These are phyloP conservation scores for Myiotriccus ornatus DNA, from an alignment of 2,797 vertebrate species.

Conservation along the genomic window DNA sequence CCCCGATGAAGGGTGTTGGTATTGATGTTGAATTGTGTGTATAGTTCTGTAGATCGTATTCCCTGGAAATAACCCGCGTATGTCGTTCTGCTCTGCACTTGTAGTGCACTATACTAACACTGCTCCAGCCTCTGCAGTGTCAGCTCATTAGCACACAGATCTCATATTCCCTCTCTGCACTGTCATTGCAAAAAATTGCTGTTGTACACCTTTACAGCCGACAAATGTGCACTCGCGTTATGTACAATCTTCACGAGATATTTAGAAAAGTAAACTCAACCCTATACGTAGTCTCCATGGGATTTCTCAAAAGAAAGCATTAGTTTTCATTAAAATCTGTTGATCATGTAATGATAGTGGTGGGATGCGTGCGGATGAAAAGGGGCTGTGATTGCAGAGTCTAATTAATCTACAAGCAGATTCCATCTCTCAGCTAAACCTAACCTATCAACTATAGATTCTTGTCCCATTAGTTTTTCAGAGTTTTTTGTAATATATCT, in stretches of 20 bases:
- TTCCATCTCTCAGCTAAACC: constrained; percentile 72
- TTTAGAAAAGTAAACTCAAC: constrained; percentile 69
- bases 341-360: constrained; percentile 69
- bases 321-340: constrained; percentile 77
- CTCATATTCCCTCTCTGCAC: constrained; percentile 92
- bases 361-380: constrained; percentile 65
- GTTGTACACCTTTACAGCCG: constrained; percentile 87
- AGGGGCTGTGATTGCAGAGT: constrained; percentile 74
- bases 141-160: constrained; percentile 98
- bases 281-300: constrained; percentile 39
- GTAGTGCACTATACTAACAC: constrained; percentile 82
- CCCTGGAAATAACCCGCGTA: constrained; percentile 64
- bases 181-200: constrained; percentile 92
- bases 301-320: constrained; percentile 62
- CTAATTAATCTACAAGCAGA: constrained; percentile 80
- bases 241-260: constrained; percentile 77
- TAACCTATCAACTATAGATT: constrained; percentile 67
- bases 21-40: constrained; percentile 38
- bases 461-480: constrained; percentile 71
- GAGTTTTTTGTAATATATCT: constrained; percentile 18
- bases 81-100: constrained; percentile 78
- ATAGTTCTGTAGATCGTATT: constrained; percentile 48
- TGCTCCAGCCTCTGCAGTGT: constrained; percentile 92
- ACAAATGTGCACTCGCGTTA: constrained; percentile 79
- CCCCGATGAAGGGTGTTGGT: background rate